phyloP scores from a whole-genome alignment of 2,888 invertebrate genomes.

The Iselma pallidipennis region DNA sequence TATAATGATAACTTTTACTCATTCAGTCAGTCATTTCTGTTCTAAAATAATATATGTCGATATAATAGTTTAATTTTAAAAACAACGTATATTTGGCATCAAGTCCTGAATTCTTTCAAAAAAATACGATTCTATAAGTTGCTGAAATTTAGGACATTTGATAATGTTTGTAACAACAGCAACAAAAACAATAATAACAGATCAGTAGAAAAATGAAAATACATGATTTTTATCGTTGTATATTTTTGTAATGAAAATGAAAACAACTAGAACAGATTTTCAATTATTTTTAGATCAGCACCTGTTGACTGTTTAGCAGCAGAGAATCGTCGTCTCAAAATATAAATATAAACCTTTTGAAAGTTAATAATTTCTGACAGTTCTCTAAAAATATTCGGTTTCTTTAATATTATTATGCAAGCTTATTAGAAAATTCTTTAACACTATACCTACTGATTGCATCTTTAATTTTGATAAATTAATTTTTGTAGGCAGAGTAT shows the following conservation, averaged over 20 bases:
- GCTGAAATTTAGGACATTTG: not conserved
- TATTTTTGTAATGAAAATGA: not conserved
- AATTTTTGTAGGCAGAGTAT: too few relatives aligned
- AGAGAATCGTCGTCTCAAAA: not conserved
- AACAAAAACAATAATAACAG: not conserved
- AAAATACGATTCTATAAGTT: not conserved
- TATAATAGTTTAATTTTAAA: not conserved
- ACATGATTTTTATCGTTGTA: not conserved
- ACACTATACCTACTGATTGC: too few relatives aligned
- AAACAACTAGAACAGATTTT: not conserved
- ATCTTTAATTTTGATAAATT: too few relatives aligned
- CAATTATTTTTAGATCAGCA: not conserved
- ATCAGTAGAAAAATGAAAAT: not conserved
- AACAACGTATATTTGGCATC: not conserved
- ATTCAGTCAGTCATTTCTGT: too few relatives aligned
- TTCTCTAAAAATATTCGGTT: too few relatives aligned
- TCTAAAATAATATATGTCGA: too few relatives aligned
- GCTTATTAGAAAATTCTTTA: too few relatives aligned
- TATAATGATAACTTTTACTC: too few relatives aligned
- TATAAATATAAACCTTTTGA: too few relatives aligned
- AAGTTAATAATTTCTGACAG: too few relatives aligned
- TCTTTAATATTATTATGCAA: too few relatives aligned
- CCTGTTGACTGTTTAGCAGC: not conserved
- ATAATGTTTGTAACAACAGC: not conserved
- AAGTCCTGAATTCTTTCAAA: not conserved